Conservation (phyloP, 1,140 invertebrate genomes). For the Apocrypta bakeri region DNA sequence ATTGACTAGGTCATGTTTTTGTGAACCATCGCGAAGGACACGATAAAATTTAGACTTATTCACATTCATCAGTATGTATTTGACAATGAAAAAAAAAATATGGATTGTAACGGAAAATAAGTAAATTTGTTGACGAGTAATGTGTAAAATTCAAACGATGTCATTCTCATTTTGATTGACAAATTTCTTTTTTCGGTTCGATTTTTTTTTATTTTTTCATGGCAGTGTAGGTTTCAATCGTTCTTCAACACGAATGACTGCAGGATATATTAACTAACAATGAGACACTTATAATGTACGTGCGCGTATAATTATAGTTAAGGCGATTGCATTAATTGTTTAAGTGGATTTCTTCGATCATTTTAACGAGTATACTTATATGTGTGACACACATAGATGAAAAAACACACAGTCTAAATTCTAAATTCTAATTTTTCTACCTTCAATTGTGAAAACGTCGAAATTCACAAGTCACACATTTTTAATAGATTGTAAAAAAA, state of each 20-base stretch:
- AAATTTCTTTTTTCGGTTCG: background rate
- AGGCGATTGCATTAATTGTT: conserved; percentile 25
- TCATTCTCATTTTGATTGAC: background rate
- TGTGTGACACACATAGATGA: background rate
- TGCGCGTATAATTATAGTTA: conserved; percentile 24
- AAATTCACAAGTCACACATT: background rate
- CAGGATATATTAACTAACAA: conserved; percentile 36
- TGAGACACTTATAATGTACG: conserved; percentile 22
- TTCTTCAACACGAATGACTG: conserved; percentile 24
- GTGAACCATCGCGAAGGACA: conserved; percentile 46
- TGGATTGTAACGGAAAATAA: conserved; percentile 30
- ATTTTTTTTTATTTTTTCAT: background rate
- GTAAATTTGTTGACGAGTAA: conserved; percentile 10
- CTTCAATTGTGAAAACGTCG: conserved; percentile 12
- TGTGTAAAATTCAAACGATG: background rate
- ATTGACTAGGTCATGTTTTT: background rate
- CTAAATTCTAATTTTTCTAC: conserved; percentile 43
- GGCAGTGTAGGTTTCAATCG: conserved; percentile 31
- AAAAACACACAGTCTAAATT: conserved; percentile 23
- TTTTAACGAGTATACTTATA: conserved; percentile 24
- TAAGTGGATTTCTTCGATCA: conserved; percentile 29
- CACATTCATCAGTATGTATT: conserved; percentile 50
- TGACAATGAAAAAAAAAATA: conserved; percentile 43
- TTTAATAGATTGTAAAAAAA: background rate
- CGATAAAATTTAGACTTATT: conserved; percentile 53